A percentile compares a stretch with the other conserved stretches of the same genome.
Conservation (phyloP, 2,797 vertebrate species). For the Centroberyx gerrardi region DNA sequence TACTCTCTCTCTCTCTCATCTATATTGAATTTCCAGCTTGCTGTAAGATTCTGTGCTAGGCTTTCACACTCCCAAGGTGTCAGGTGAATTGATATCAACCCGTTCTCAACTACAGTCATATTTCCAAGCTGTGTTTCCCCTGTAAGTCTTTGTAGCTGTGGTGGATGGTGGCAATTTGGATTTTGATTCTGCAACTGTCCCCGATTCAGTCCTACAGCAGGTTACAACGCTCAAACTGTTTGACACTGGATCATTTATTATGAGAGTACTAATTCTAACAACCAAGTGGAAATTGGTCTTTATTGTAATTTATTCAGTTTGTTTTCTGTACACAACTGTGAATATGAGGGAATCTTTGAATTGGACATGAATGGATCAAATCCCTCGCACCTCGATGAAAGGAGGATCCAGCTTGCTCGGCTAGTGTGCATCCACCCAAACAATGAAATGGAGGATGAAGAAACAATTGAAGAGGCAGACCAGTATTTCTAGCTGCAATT, state of each 20-base stretch:
- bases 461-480: constrained; percentile 60
- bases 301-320: not conserved
- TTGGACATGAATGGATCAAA: constrained; percentile 24
- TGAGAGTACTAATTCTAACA: not conserved
- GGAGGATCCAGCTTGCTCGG: constrained; percentile 29
- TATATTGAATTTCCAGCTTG: constrained; percentile 56
- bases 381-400: constrained; percentile 28
- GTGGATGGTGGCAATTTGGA: not conserved
- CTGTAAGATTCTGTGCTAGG: constrained; percentile 33
- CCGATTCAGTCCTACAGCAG: not conserved
- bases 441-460: constrained; percentile 57
- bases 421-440: constrained; percentile 41
- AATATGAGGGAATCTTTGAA: not conserved
- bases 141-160: constrained; percentile 28
- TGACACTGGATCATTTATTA: not conserved
- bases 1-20: constrained; percentile 19
- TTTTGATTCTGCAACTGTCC: constrained; percentile 22
- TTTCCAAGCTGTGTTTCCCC: constrained; percentile 41
- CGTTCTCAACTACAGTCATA: constrained; percentile 30
- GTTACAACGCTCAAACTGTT: constrained; percentile 25
- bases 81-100: constrained; percentile 43
- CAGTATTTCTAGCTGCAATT: constrained; percentile 65
- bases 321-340: not conserved
- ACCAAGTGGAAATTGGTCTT: not conserved
- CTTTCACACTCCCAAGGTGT: constrained; percentile 34